Percentiles rank a stretch among this genome's conserved stretches.
Evolutionary conservation across 1,140 invertebrate species (phyloP).

Genomic region (Stratiolaelaps scimitus): DNA sequence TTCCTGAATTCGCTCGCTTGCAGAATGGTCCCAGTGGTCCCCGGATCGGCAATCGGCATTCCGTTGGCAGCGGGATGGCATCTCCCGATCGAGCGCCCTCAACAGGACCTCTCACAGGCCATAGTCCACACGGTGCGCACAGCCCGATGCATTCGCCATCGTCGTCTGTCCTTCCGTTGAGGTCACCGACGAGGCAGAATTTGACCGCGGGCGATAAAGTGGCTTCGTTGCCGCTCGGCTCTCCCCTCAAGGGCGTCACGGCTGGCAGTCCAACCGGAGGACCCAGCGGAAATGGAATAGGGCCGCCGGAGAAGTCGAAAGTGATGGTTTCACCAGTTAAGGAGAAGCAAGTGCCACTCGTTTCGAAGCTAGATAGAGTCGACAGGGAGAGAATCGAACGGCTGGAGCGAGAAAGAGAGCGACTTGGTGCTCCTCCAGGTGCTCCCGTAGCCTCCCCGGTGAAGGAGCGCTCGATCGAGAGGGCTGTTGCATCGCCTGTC

Average conservation of each 20-base stretch:
- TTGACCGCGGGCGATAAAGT: not conserved
- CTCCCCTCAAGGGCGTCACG: not conserved
- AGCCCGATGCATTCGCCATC: slow-evolving; percentile 3
- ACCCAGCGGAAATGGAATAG: too few relatives aligned
- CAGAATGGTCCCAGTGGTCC: too few relatives aligned
- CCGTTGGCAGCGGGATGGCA: not conserved
- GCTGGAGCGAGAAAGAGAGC: too few relatives aligned
- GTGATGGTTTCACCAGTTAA: slow-evolving; percentile 20
- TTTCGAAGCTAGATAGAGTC: not conserved
- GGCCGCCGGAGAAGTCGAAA: not conserved
- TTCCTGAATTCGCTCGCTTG: too few relatives aligned
- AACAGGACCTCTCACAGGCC: too few relatives aligned
- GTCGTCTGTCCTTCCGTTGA: not conserved
- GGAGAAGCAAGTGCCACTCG: slow-evolving; percentile 9
- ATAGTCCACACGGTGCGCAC: too few relatives aligned
- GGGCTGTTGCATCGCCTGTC: slow-evolving; percentile 8
- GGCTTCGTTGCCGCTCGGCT: not conserved
- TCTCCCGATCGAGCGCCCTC: slow-evolving; percentile 35
- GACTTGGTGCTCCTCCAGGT: too few relatives aligned
- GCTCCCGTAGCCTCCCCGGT: not conserved
- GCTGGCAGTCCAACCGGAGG: too few relatives aligned
- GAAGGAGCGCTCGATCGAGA: not conserved
- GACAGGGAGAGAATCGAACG: too few relatives aligned
- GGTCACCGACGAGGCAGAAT: slow-evolving; percentile 5
- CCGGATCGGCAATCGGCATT: too few relatives aligned